Evolutionary conservation across 2,797 vertebrate species (phyloP), one percentile per base, ranked within the genome.

Genomic region (Rhinogobio ventralis): DNA sequence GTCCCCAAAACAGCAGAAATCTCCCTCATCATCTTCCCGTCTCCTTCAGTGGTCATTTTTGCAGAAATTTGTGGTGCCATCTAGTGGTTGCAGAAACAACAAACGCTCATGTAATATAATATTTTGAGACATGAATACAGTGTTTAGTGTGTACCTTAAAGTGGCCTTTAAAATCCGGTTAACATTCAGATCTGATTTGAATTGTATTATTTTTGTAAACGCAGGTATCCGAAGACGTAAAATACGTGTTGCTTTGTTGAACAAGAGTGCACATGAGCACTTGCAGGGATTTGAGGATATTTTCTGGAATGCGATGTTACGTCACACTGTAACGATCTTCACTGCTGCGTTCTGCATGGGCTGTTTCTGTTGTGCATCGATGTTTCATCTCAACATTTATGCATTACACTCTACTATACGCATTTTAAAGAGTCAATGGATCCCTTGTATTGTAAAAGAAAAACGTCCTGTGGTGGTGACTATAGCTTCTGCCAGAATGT

Each of bases 41-140:
- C 84, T 71, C 81, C 85, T 64, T 66, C 87, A 68, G 66, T 76
- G 86, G 67, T 86, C 78, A 79, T 80, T 74, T 87, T 90, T 88
- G 69, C 86, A 36, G 82, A 87, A 91, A 90, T 94, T 91, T 90
- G 91, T 92, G 92, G 91, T 91, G 88, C 93, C 94, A 93, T 91
- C 93, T 87, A 89, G 93, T 94, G 94, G 93, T 90, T 88, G 81
- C 23, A 64, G 79, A 82, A 79, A 90, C 89, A 66, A 88, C 87
- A 82, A 90, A 79, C 77, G 83, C 91, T 89, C 33, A 3, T 78
- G 75, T 82, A 88, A 85, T 57, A 57, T 81, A 46, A 71, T 86
- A 30, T 49, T 91, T 79, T 86, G 67, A 89, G 86, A 17, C 25
- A 33, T 93, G 93, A 94, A 93, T 93, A 93, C 88, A 92, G 82